phyloP scores from a whole-genome alignment of 1,140 invertebrate species.

The Listronotus bonariensis region DNA sequence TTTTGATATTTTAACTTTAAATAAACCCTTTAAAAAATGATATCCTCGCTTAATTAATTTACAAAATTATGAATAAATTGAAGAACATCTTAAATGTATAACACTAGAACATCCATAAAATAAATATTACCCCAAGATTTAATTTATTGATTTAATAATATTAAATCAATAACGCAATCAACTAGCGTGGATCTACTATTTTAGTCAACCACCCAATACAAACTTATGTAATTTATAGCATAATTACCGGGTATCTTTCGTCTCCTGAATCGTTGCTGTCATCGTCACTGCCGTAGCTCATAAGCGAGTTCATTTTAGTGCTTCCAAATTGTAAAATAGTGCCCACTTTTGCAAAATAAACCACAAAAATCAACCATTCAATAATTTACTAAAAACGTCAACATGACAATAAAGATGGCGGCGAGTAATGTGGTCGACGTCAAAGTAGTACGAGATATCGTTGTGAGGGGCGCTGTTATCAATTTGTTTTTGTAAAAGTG shows the following conservation, averaged over 20 bases:
- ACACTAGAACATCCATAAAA: too few relatives aligned
- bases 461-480: too few relatives aligned
- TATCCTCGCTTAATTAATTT: too few relatives aligned
- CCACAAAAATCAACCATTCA: background rate
- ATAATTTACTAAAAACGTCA: too few relatives aligned
- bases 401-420: background rate
- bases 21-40: too few relatives aligned
- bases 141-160: too few relatives aligned
- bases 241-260: slow-evolving; percentile 46
- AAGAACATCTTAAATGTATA: too few relatives aligned
- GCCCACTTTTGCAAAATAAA: background rate
- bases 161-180: background rate
- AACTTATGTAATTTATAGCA: slow-evolving; percentile 17
- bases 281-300: slow-evolving; percentile 68
- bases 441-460: too few relatives aligned
- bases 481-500: too few relatives aligned
- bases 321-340: background rate
- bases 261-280: slow-evolving; percentile 60
- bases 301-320: slow-evolving; percentile 61
- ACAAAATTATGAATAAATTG: too few relatives aligned
- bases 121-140: too few relatives aligned
- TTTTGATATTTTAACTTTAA: too few relatives aligned
- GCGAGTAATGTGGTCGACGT: background rate
- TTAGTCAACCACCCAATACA: background rate
- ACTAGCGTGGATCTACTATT: background rate